Evolutionary conservation across 2,888 invertebrate species (phyloP), one percentile per base, ranked within the genome.

Genomic region (Spisula subtruncata): DNA sequence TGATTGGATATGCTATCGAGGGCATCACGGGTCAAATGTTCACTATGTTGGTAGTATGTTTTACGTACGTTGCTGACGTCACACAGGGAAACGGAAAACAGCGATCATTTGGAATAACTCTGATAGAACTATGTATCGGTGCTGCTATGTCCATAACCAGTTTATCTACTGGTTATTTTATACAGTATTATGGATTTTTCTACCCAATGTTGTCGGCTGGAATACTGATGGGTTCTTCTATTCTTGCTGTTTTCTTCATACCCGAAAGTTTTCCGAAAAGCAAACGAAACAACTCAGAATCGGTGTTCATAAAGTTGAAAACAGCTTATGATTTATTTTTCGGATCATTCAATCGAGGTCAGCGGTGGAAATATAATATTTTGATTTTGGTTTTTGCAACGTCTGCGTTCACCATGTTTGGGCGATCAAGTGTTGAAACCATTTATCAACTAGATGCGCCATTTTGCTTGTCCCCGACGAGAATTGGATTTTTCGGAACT

Each of bases 391-490:
- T 91, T 0, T 93, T 93, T 51, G 81, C 86, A 14, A 12, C 93
- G 8, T 71, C 85, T 0, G 86, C 89, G 80, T 86, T 92, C 54
- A 79, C 87, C 14, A 83, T 86, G n/a, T 87, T 93, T 32, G 93
- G 90, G 14, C 89, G 92, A 32, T 32, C 56, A 1, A 87, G 81
- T 2, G 92, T 93, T 0, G 93, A 94, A 41, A 88, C 93, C 0
- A 60, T 94, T 12, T 94, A 92, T 80, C 89, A 92, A 56, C 83
- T 94, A 25, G 91, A 86, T 8, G 51, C 89, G 0, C 94, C 94
- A 25, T 94, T 94, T 81, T 94, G 94, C 85, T 94, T 93, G 92
- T 85, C 87, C 20, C 84, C 94, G 0, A 84, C 91, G 18, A 91
- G 89, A 48, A 80, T 94, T 0, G 93, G 94, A 0, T 88, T 88